Evolutionary conservation across 2,888 invertebrate genomes (phyloP).

Genomic region (Fragum whitleyi): DNA sequence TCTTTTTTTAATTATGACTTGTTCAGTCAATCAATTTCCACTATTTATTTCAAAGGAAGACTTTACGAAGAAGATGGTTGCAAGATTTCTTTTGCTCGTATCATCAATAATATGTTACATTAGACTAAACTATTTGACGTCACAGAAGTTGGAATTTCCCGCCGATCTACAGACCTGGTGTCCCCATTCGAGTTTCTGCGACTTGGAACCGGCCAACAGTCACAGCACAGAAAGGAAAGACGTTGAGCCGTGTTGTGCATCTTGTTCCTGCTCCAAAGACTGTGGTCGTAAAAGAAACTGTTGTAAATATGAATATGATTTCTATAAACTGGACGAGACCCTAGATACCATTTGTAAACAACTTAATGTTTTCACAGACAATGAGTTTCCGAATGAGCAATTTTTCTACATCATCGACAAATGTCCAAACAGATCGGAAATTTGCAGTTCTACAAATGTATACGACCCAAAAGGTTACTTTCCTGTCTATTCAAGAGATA

Average conservation of each 20-base stretch:
- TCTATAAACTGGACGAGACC: neutral
- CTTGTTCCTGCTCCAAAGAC: neutral
- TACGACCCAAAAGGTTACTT: neutral
- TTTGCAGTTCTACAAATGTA: neutral
- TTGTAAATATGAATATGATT: constrained; percentile 1
- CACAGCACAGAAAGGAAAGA: neutral
- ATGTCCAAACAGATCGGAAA: neutral
- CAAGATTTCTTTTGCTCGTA: too few relatives aligned
- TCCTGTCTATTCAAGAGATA: neutral
- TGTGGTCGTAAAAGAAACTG: constrained; percentile 5
- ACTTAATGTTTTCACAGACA: neutral
- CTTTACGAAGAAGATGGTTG: too few relatives aligned
- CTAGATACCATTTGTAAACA: neutral
- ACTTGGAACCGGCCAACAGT: neutral
- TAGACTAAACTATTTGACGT: neutral
- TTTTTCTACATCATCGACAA: constrained; percentile 2
- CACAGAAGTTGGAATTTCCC: neutral
- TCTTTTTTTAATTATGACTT: too few relatives aligned
- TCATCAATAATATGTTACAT: too few relatives aligned
- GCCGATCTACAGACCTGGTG: neutral
- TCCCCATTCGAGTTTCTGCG: neutral
- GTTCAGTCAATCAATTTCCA: too few relatives aligned
- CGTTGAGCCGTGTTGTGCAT: neutral
- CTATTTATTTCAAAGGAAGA: too few relatives aligned
- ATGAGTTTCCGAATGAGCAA: neutral